These are phyloP conservation scores for Leucophenga maculata DNA, from an alignment of 2,888 invertebrate species.

Conservation along the genomic window DNA sequence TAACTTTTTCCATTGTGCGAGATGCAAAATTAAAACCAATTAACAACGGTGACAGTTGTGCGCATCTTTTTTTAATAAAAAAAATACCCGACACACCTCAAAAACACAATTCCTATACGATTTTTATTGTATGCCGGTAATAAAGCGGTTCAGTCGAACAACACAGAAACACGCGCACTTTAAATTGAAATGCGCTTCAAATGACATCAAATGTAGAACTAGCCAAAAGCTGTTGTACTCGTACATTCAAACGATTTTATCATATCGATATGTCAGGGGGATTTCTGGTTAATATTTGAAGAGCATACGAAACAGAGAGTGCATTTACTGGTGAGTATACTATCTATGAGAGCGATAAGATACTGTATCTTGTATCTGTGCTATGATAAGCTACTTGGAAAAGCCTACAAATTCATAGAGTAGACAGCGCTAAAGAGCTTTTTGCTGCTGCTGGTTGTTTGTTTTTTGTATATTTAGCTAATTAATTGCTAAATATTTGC, in stretches of 20 bases:
- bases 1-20: constrained; percentile 52
- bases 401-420: not conserved
- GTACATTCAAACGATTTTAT: not conserved
- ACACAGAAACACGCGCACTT: not conserved
- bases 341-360: not conserved
- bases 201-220: constrained; percentile 15
- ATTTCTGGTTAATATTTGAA: no score
- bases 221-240: not conserved
- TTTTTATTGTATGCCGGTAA: not conserved
- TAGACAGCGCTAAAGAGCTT: no score
- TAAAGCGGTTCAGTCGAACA: not conserved
- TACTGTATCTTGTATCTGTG: not conserved
- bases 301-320: not conserved
- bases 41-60: not conserved
- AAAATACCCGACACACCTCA: constrained; percentile 10
- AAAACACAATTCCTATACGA: not conserved
- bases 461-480: not conserved
- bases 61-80: not conserved
- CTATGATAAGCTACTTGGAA: not conserved
- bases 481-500: constrained; percentile 4
- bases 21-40: not conserved
- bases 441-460: not conserved
- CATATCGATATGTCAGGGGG: no score
- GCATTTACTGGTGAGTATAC: not conserved
- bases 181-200: constrained; percentile 14